Evolutionary conservation across 2,888 invertebrate genomes (phyloP), one percentile per base, ranked within the genome.

Genomic region (Nemoura dubitans): DNA sequence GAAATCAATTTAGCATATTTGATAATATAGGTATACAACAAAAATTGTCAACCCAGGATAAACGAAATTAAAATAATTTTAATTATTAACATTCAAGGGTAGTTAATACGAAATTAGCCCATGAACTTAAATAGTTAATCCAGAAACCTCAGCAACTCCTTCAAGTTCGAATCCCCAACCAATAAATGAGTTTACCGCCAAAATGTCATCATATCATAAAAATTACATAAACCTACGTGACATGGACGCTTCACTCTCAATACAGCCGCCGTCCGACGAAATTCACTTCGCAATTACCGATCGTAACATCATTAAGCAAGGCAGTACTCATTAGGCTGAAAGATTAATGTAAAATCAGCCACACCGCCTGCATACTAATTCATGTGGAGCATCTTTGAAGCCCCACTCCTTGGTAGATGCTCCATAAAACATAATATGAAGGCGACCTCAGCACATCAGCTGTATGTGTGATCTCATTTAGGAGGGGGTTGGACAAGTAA

Each of bases 381-480:
- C 59, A 59, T 16, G 21, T 59, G 59, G 59, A 59, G 3, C 59
- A 59, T 59, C 59, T 59, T 21, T 59, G 10, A 21, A 14, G 21
- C 59, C 59, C 59, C 59, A 59, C 59, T 59, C 59, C 59, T 21
- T 59, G 16, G 21, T 14, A 59, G 59, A 59, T 59, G 59, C 59
- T 59, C 59, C 59, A 59, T 59, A 59, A 59, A 59, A 1, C 59
- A 59, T 1, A 1, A 10, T 21, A 21, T 21, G 21, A 59, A 7
- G 59, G 59, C 59, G 59, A 59, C 59, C 59, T 59, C 21, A 21
- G 10, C 59, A 59, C 5, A 3, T 59, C 59, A 2, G 59, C 59
- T 59, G 2, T 59, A 59, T 59, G 78, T 27, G 78, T 78, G 78
- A 78, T 78, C 78, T 78, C 78, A 78, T 78, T 78, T 78, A 78